Evolutionary conservation across 2,888 invertebrate genomes (phyloP).

Genomic region (Parasteatoda lunata): DNA sequence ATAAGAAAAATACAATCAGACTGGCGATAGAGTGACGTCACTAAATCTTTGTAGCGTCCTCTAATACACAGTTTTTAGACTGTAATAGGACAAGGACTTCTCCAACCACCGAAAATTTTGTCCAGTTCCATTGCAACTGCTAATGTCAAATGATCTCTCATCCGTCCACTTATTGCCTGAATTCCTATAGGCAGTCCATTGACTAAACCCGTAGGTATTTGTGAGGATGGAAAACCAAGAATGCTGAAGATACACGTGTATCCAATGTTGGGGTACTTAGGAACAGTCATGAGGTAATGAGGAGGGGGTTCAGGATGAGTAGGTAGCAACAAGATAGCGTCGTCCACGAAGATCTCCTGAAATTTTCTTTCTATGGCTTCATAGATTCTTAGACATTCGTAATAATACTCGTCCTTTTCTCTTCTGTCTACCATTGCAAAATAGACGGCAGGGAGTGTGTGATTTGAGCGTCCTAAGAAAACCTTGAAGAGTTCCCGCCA

Average conservation of each 20-base stretch:
- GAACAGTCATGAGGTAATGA: constrained; percentile 88
- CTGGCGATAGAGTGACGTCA: too few species aligned
- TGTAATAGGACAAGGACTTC: constrained; percentile 19
- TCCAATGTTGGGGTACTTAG: constrained; percentile 87
- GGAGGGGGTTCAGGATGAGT: constrained; percentile 92
- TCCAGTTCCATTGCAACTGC: constrained; percentile 87
- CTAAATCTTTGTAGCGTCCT: too few species aligned
- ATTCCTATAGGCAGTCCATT: constrained; percentile 84
- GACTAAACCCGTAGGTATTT: constrained; percentile 84
- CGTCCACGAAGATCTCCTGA: constrained; percentile 72
- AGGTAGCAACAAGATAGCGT: constrained; percentile 91
- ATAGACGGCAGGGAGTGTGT: constrained; percentile 14
- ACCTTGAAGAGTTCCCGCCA: not conserved
- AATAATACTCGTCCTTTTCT: not conserved
- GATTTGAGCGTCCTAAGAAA: not conserved
- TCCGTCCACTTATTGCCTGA: constrained; percentile 78
- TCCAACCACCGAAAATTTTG: constrained; percentile 87
- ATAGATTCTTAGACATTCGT: not conserved
- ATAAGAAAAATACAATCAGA: too few species aligned
- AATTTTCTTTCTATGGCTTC: constrained; percentile 1
- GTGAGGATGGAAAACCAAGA: constrained; percentile 88
- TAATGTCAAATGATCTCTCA: constrained; percentile 86
- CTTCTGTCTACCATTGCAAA: not conserved
- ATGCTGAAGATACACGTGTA: constrained; percentile 92
- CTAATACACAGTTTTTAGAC: not conserved